Base-by-base conservation (phyloP, 2,888 invertebrate genomes). In the Heliconius aoede region DNA sequence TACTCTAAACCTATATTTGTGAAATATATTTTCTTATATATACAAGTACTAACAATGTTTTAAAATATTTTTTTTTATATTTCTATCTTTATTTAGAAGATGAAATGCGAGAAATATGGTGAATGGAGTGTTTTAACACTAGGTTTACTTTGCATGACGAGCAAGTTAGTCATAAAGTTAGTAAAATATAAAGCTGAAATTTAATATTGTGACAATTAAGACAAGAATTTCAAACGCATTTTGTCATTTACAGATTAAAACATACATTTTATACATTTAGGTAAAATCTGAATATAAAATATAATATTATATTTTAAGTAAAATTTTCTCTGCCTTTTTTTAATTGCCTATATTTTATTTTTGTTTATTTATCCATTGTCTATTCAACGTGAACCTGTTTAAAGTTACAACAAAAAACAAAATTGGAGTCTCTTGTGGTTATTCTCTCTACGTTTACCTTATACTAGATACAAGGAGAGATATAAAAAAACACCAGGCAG, bases 1-100 rank as follows among this genome's bases (percentile, higher is more conserved):
- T 93, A 93, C 91, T 91, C 89, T 87, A 65, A 87, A 87, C 89
- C 86, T 85, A 30, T 75, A 51, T 69, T 32, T 30, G 30, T 55
- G 51, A 21, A 55, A 32, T 69, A 55, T 55, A 30, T 18, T 55
- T 55, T 3, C n/a, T 69, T 51, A 69, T 30, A 30, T 15, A 32
- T 32, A 64, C n/a, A n/a, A n/a, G n/a, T 64, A 4, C n/a, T 24
- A 32, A 64, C 32, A 64, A 32, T 32, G 32, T 64, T 32, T 64
- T 1, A 13, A 24, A n/a, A 24, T 64, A 36, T 36, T 15, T 36
- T 64, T 58, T 58, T 13, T 2, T 4, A 4, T 1, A 58, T 3
- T 11, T n/a, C 4, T 24, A n/a, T n/a, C 8, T 4, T n/a, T 11
- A 9, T 55, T 46, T 46, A 46, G 7, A 46, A 46, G 18, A 18